These are phyloP conservation scores for Idaea straminata DNA, from an alignment of 2,888 invertebrate species.

Conservation along the genomic window DNA sequence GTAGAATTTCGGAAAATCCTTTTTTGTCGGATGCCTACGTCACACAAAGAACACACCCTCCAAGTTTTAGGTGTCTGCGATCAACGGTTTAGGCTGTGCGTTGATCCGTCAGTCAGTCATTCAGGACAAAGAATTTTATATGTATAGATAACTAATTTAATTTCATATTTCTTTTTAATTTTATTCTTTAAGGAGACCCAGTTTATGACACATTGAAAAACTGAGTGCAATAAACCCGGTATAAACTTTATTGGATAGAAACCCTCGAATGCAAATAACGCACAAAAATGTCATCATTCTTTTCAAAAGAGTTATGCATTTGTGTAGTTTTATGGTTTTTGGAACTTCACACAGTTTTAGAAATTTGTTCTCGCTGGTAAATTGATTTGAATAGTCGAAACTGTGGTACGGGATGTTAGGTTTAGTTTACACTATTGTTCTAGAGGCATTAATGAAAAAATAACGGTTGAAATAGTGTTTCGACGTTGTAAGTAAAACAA, in stretches of 20 bases:
- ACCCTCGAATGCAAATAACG: slow-evolving; percentile 10
- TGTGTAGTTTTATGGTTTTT: slow-evolving; percentile 24
- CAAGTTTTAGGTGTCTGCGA: too few relatives aligned
- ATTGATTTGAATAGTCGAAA: slow-evolving; percentile 27
- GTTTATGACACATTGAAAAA: not conserved
- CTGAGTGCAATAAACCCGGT: not conserved
- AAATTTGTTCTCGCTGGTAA: slow-evolving; percentile 22
- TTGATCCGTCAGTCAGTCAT: too few relatives aligned
- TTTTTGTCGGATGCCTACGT: too few relatives aligned
- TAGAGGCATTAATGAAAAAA: slow-evolving; percentile 2
- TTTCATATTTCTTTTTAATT: too few relatives aligned
- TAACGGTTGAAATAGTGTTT: not conserved
- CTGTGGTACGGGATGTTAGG: slow-evolving; percentile 19
- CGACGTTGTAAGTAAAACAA: not conserved
- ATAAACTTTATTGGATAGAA: not conserved
- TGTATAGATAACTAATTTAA: too few relatives aligned
- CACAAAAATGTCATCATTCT: slow-evolving; percentile 26
- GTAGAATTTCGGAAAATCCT: too few relatives aligned
- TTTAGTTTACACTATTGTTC: slow-evolving; percentile 16
- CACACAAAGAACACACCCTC: too few relatives aligned
- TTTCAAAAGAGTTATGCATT: slow-evolving; percentile 21
- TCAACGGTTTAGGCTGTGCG: too few relatives aligned
- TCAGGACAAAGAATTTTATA: too few relatives aligned
- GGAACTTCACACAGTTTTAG: slow-evolving; percentile 16
- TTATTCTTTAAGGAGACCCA: too few relatives aligned